Evolutionary conservation across 2,797 vertebrate genomes (phyloP).

Genomic region (Gambusia yucatana): DNA sequence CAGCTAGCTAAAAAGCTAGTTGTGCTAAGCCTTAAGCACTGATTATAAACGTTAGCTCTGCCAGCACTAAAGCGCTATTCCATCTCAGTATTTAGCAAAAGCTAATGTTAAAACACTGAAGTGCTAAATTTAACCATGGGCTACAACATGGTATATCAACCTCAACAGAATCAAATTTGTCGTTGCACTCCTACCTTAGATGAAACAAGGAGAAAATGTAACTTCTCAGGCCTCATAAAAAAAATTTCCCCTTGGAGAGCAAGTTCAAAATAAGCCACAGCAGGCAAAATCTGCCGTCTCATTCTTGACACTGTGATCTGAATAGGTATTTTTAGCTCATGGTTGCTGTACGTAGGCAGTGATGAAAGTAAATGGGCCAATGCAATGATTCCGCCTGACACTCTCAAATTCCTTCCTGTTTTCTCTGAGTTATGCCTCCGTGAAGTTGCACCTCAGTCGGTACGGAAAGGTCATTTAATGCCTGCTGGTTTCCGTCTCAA

Average conservation of each 20-base stretch:
- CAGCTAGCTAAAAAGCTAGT: too few species aligned
- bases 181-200: too few species aligned
- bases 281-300: background rate
- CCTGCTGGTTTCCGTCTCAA: constrained; percentile 15
- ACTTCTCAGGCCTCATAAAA: background rate
- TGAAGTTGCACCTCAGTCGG: constrained; percentile 9
- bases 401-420: background rate
- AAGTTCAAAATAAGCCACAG: constrained; percentile 1
- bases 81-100: too few species aligned
- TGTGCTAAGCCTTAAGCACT: too few species aligned
- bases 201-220: background rate
- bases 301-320: background rate
- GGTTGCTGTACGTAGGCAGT: background rate
- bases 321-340: background rate
- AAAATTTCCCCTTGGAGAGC: background rate
- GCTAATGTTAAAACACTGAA: too few species aligned
- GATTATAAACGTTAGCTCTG: too few species aligned
- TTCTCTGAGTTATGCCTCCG: constrained; percentile 8
- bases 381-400: background rate
- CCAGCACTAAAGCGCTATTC: too few species aligned
- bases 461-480: constrained; percentile 46
- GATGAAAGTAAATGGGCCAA: background rate
- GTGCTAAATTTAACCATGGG: too few species aligned
- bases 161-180: too few species aligned
- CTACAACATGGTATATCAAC: too few species aligned